phyloP scores from a whole-genome alignment of 2,888 invertebrate species.

The Branchinecta sandiegonensis region DNA sequence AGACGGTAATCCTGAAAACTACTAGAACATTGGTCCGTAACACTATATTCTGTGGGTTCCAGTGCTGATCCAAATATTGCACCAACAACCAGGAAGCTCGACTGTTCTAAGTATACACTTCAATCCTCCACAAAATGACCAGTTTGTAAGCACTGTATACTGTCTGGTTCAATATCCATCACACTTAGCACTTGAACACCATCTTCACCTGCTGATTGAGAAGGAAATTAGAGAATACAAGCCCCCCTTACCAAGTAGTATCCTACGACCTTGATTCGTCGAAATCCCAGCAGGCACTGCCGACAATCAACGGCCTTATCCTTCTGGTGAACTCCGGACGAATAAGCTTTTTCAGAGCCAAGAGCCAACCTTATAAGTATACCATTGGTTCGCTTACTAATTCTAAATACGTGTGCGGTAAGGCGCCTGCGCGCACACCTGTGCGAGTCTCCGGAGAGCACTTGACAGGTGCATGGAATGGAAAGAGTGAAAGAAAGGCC shows the following conservation, averaged over 20 bases:
- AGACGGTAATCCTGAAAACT: no score
- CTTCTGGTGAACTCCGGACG: not conserved
- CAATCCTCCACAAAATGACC: no score
- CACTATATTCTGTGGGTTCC: no score
- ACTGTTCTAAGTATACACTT: no score
- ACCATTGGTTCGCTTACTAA: not conserved
- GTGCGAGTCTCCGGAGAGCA: not conserved
- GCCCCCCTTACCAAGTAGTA: constrained; percentile 12
- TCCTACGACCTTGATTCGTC: not conserved
- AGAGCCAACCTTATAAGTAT: constrained; percentile 12
- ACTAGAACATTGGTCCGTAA: no score
- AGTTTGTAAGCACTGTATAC: no score
- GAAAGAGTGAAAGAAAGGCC: not conserved
- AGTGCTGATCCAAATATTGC: no score
- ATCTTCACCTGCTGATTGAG: not conserved
- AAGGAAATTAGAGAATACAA: not conserved
- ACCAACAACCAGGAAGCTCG: no score
- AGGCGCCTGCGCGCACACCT: constrained; percentile 8
- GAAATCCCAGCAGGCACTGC: constrained; percentile 11
- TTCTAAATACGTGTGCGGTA: not conserved
- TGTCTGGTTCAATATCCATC: no score
- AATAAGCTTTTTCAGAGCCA: constrained; percentile 12
- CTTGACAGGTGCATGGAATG: constrained; percentile 10
- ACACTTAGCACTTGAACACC: no score
- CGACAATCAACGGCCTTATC: not conserved